phyloP scores from a whole-genome alignment of 2,113 vertebrate genomes.

The Phainopepla nitens region DNA sequence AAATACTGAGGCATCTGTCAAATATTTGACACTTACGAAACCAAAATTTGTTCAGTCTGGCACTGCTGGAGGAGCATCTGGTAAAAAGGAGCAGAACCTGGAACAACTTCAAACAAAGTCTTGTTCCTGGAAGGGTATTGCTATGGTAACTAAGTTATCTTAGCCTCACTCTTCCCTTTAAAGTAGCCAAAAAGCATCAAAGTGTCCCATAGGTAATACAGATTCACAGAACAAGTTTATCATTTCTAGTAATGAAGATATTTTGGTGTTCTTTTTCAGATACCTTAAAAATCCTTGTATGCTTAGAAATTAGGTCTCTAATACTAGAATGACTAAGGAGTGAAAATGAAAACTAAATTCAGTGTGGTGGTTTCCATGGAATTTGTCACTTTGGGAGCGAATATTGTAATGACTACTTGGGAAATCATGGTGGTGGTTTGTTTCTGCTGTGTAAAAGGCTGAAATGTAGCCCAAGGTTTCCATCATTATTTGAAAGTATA shows the following conservation, averaged over 20 bases:
- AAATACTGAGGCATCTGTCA: conserved; percentile 15
- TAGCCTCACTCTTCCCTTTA: not conserved
- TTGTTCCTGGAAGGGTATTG: conserved; percentile 6
- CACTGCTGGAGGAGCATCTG: conserved; percentile 37
- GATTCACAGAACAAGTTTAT: not conserved
- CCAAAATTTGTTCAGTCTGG: conserved; percentile 26
- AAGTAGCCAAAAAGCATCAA: not conserved
- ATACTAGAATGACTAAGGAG: not conserved
- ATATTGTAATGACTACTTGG: not conserved
- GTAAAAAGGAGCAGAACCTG: conserved; percentile 24
- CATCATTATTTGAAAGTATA: not conserved
- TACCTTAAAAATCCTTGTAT: not conserved
- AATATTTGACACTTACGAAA: not conserved
- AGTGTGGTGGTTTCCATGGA: not conserved
- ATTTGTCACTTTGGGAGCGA: not conserved
- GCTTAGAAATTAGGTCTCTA: not conserved
- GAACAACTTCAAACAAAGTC: not conserved
- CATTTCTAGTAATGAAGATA: not conserved
- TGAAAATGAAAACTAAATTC: not conserved
- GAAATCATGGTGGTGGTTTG: not conserved
- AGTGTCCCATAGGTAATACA: not conserved
- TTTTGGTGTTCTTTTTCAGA: not conserved
- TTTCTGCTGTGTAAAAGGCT: not conserved
- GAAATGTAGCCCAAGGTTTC: not conserved
- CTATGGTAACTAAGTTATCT: conserved; percentile 17